Percentiles rank a stretch among this genome's conserved stretches.
These are phyloP conservation scores for Paralichthys olivaceus DNA, from an alignment of 2,113 vertebrate species.

Conservation along the genomic window DNA sequence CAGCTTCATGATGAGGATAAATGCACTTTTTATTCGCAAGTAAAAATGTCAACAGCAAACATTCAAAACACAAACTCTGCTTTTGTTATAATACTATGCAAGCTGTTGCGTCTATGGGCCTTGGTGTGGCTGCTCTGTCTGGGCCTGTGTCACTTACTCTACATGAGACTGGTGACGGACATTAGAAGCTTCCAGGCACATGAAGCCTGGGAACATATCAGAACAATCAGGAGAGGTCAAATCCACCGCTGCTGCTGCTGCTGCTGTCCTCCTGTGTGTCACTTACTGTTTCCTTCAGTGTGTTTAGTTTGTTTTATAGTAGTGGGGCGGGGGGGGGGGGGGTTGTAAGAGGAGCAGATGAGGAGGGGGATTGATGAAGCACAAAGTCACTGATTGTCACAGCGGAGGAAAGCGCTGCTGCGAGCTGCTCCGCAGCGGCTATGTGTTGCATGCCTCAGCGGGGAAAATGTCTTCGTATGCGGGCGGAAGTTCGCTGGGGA, in stretches of 20 bases:
- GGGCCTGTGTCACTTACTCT: conserved; percentile 36
- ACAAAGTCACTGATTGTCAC: conserved; percentile 66
- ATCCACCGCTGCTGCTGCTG: too few species aligned
- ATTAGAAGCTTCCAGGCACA: background rate
- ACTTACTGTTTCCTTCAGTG: too few species aligned
- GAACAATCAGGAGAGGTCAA: too few species aligned
- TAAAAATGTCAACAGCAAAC: conserved; percentile 75
- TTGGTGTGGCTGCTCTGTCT: conserved; percentile 9
- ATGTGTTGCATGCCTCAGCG: conserved; percentile 80
- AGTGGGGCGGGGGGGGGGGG: too few species aligned
- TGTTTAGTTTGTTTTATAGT: background rate
- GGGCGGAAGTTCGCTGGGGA: conserved; percentile 88
- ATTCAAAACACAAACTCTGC: conserved; percentile 73
- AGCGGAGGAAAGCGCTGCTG: conserved; percentile 22
- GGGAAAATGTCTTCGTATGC: conserved; percentile 94
- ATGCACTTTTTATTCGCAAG: conserved; percentile 80
- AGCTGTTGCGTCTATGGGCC: conserved; percentile 64
- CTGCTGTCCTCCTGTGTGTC: too few species aligned
- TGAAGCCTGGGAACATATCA: too few species aligned
- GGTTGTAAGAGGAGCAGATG: background rate
- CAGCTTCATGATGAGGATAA: conserved; percentile 66
- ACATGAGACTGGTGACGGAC: conserved; percentile 22
- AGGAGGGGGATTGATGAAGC: conserved; percentile 30
- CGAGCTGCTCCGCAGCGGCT: conserved; percentile 50
- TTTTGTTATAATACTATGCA: conserved; percentile 42